Conservation (phyloP, 2,888 invertebrate species). For the Zygogramma bicolorata region DNA sequence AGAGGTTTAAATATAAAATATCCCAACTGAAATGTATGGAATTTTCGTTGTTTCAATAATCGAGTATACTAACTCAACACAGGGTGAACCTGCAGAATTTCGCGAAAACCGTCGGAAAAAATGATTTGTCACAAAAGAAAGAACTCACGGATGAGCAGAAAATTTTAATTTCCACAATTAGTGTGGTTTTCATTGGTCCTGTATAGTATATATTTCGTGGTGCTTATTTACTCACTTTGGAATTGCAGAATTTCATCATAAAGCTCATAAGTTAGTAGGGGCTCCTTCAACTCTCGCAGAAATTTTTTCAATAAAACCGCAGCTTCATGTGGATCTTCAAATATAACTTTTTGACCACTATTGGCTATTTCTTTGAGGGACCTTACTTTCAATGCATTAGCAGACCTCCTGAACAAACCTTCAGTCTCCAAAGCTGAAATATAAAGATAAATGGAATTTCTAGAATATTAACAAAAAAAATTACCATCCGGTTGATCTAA, state of each 20-base stretch:
- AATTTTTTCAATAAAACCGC: slow-evolving; percentile 97
- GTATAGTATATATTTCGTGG: too few relatives aligned
- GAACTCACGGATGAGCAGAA: too few relatives aligned
- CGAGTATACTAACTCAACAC: too few relatives aligned
- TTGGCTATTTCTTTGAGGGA: slow-evolving; percentile 89
- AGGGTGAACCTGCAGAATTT: too few relatives aligned
- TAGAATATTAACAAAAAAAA: slow-evolving; percentile 44
- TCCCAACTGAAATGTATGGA: too few relatives aligned
- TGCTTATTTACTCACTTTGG: slow-evolving; percentile 75
- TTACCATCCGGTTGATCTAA: slow-evolving; percentile 90
- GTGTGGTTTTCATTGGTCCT: too few relatives aligned
- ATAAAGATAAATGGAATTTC: slow-evolving; percentile 41
- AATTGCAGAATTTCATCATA: slow-evolving; percentile 94
- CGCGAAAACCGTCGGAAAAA: too few relatives aligned
- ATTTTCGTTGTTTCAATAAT: too few relatives aligned
- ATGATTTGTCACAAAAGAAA: too few relatives aligned
- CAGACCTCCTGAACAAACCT: slow-evolving; percentile 95
- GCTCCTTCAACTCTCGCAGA: slow-evolving; percentile 91
- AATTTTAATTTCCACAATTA: too few relatives aligned
- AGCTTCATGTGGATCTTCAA: slow-evolving; percentile 90
- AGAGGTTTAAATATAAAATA: too few relatives aligned
- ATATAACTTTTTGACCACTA: slow-evolving; percentile 83
- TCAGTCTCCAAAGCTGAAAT: slow-evolving; percentile 92
- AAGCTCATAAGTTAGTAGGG: slow-evolving; percentile 91
- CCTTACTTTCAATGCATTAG: slow-evolving; percentile 85